Evolutionary conservation across 2,797 vertebrate genomes (phyloP).

Genomic region (Rallus crepitans): DNA sequence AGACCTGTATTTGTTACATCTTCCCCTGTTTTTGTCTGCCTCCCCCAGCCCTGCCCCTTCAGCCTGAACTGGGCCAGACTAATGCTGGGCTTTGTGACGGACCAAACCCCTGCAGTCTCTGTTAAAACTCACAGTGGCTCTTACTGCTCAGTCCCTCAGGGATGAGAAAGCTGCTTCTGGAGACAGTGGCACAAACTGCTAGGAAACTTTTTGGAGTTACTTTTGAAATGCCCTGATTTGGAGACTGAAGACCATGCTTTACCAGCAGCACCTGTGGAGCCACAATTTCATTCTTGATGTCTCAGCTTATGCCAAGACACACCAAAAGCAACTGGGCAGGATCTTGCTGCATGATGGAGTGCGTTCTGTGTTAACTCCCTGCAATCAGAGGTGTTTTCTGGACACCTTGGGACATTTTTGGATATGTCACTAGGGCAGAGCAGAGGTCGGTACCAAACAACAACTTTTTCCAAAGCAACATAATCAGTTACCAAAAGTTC

Average conservation of each 20-base stretch:
- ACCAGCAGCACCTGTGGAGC: not conserved
- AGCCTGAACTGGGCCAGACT: not conserved
- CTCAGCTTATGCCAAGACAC: not conserved
- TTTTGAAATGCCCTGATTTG: not conserved
- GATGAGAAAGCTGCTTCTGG: not conserved
- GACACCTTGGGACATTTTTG: not conserved
- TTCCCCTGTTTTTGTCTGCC: not conserved
- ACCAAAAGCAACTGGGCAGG: not conserved
- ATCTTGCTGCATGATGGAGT: not conserved
- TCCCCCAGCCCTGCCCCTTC: not conserved
- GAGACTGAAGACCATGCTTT: not conserved
- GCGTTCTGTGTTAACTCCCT: not conserved
- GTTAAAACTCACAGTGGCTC: not conserved
- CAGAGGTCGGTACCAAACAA: not conserved
- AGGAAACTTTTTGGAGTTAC: not conserved
- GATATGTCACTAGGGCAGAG: not conserved
- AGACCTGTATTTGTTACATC: not conserved
- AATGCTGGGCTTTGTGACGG: not conserved
- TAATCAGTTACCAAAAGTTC: not conserved
- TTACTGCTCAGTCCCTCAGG: not conserved
- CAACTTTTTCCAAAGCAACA: constrained; percentile 7
- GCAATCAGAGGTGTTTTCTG: not conserved
- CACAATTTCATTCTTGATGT: not conserved
- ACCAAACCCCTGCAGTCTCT: not conserved
- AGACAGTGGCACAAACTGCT: not conserved